These are phyloP conservation scores for Pitangus sulphuratus DNA, from an alignment of 2,797 vertebrate genomes.

Conservation along the genomic window DNA sequence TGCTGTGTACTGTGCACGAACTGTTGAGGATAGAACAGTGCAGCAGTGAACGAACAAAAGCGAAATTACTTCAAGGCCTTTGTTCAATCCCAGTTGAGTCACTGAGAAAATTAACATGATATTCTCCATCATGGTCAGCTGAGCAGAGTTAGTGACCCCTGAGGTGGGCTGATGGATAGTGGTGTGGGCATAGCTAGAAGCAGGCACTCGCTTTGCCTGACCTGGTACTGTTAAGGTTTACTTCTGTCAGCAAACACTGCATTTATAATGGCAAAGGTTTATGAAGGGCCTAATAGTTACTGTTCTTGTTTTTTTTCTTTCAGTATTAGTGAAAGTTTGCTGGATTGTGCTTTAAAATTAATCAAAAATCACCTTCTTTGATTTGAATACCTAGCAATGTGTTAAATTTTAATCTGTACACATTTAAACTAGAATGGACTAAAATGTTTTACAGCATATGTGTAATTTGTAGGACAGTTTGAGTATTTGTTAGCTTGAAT, in stretches of 20 bases:
- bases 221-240: background rate
- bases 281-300: background rate
- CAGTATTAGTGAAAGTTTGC: background rate
- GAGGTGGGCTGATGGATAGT: background rate
- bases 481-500: background rate
- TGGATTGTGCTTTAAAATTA: background rate
- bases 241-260: background rate
- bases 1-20: background rate
- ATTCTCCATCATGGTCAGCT: background rate
- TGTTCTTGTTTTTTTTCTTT: background rate
- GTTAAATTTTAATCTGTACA: background rate
- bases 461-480: background rate
- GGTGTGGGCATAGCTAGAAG: background rate
- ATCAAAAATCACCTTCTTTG: background rate
- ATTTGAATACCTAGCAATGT: background rate
- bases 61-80: accelerated
- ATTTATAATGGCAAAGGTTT: background rate
- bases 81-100: background rate
- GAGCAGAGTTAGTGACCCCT: background rate
- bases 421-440: background rate
- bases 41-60: background rate
- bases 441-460: background rate
- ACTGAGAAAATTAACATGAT: background rate
- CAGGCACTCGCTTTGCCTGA: background rate
- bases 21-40: background rate